Percentiles rank a stretch among this genome's conserved stretches.
Evolutionary conservation across 2,888 invertebrate species (phyloP).

Genomic region (Cylindroiulus punctatus): DNA sequence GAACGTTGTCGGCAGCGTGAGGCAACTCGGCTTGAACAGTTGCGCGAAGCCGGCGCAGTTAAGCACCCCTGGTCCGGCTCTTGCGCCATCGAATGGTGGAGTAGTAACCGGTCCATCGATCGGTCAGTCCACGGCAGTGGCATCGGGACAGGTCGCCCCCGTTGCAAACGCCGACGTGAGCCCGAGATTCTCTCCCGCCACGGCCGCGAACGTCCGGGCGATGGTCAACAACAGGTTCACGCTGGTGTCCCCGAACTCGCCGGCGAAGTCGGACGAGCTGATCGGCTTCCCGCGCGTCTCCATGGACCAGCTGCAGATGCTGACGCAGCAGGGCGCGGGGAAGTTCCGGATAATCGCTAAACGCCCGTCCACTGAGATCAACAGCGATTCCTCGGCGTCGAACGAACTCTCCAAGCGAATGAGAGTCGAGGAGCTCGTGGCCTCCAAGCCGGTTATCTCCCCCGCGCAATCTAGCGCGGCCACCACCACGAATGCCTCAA

Average conservation of each 20-base stretch:
- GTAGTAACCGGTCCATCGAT: neutral
- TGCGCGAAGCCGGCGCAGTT: neutral
- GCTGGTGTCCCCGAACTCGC: neutral
- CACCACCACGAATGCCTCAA: constrained; percentile 43
- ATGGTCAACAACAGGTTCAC: constrained; percentile 26
- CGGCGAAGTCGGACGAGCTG: constrained; percentile 57
- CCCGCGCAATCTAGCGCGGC: neutral
- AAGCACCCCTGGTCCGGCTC: neutral
- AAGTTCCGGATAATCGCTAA: constrained; percentile 56
- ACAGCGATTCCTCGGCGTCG: neutral
- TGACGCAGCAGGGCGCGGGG: constrained; percentile 58
- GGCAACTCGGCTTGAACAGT: neutral
- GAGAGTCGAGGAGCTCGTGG: constrained; percentile 42
- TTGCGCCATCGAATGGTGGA: constrained; percentile 15
- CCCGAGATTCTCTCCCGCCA: neutral
- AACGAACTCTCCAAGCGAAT: constrained; percentile 47
- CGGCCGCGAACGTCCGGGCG: constrained; percentile 50
- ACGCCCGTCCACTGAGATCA: constrained; percentile 48
- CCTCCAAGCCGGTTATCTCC: constrained; percentile 32
- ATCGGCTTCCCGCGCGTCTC: constrained; percentile 60
- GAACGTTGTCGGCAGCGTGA: neutral
- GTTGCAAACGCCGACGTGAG: neutral
- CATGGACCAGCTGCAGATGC: constrained; percentile 59
- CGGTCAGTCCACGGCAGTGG: neutral
- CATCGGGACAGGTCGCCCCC: neutral